A percentile compares a stretch with the other conserved stretches of the same genome.
These are phyloP conservation scores for Urophycis tenuis DNA, from an alignment of 2,797 vertebrate genomes.

Conservation along the genomic window DNA sequence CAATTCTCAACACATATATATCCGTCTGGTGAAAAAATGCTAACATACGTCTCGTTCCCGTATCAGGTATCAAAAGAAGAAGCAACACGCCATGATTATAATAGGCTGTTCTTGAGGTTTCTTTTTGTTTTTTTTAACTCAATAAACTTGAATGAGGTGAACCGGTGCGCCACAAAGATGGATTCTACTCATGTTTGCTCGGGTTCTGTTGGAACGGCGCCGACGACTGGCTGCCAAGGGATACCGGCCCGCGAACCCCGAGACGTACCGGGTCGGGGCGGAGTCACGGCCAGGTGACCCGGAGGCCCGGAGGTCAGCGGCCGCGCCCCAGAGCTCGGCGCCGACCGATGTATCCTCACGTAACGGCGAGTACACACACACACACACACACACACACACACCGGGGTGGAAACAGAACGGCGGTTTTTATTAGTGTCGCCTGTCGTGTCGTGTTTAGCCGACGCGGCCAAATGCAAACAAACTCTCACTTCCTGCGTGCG, in stretches of 20 bases:
- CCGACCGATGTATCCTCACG: neutral
- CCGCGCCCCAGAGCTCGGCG: no score
- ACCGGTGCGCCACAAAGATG: neutral
- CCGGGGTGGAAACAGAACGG: no score
- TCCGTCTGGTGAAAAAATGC: neutral
- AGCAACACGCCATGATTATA: neutral
- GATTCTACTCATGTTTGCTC: neutral
- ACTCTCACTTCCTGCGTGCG: constrained; percentile 25
- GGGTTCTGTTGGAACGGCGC: no score
- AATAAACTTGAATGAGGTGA: neutral
- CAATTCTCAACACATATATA: constrained; percentile 3
- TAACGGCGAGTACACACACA: neutral
- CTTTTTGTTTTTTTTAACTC: neutral
- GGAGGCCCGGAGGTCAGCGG: neutral
- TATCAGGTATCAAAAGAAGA: neutral
- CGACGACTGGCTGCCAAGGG: no score
- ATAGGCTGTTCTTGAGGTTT: neutral
- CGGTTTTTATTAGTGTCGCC: neutral
- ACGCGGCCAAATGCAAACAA: constrained; percentile 19
- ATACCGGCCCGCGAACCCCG: no score
- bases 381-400: no score
- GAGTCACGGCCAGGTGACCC: no score
- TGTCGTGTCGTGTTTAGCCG: neutral
- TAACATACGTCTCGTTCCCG: neutral
- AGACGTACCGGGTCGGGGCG: no score